Conservation (phyloP, 2,888 invertebrate species). For the Liopterus haemorrhoidalis region DNA sequence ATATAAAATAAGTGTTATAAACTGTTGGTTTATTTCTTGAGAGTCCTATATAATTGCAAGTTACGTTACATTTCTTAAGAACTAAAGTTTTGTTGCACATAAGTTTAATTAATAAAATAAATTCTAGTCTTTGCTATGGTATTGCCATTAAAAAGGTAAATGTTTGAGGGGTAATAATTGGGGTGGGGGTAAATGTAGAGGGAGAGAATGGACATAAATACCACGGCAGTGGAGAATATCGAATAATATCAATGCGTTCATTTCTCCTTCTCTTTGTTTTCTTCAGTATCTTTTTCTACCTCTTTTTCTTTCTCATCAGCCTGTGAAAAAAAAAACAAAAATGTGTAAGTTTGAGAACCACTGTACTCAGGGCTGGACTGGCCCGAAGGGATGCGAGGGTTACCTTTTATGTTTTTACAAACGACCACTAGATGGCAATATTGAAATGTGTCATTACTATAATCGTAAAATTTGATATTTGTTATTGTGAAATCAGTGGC, state of each 20-base stretch:
- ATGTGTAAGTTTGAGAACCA: no score
- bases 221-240: slow-evolving; percentile 39
- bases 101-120: slow-evolving; percentile 29
- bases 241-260: slow-evolving; percentile 38
- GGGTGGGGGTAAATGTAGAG: slow-evolving; percentile 11
- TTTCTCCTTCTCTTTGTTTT: slow-evolving; percentile 63
- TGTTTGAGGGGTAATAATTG: slow-evolving; percentile 8
- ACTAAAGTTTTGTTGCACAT: slow-evolving; percentile 45
- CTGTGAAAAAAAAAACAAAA: slow-evolving; percentile 46
- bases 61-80: no score
- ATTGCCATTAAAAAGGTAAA: slow-evolving; percentile 17
- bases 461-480: no score
- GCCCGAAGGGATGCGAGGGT: no score
- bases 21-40: no score
- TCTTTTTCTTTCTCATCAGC: slow-evolving; percentile 73
- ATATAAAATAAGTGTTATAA: no score
- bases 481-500: no score
- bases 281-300: slow-evolving; percentile 58
- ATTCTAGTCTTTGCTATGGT: slow-evolving; percentile 23
- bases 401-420: no score
- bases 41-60: no score
- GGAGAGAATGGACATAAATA: slow-evolving; percentile 31
- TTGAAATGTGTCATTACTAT: no score
- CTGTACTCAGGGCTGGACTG: no score
- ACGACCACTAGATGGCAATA: no score